phyloP scores from a whole-genome alignment of 2,113 vertebrate species.

The Acanthochromis polyacanthus region DNA sequence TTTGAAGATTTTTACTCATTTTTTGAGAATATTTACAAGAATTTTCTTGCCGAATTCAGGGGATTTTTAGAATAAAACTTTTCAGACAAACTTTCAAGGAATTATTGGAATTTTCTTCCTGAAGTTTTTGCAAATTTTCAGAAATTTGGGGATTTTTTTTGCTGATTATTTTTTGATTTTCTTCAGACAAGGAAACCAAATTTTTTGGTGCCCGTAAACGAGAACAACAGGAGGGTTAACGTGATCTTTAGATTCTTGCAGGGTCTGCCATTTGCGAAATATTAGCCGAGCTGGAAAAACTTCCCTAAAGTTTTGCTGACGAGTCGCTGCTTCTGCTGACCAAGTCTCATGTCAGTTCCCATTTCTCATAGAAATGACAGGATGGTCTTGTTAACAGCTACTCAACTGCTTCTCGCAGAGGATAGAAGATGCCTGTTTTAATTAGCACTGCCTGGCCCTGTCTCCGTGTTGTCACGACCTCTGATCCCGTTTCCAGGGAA shows the following conservation, averaged over 20 bases:
- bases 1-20: too few relatives aligned
- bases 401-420: conserved; percentile 63
- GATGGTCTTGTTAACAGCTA: conserved; percentile 28
- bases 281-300: conserved; percentile 6
- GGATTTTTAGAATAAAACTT: too few relatives aligned
- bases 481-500: conserved; percentile 39
- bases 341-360: conserved; percentile 33
- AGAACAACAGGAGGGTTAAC: too few relatives aligned
- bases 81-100: too few relatives aligned
- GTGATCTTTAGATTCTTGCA: not conserved
- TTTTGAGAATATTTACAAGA: too few relatives aligned
- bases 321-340: conserved; percentile 51
- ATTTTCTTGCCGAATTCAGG: too few relatives aligned
- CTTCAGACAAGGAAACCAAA: too few relatives aligned
- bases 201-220: too few relatives aligned
- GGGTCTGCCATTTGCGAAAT: not conserved
- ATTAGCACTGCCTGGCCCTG: conserved; percentile 63
- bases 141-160: too few relatives aligned
- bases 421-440: conserved; percentile 69
- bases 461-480: conserved; percentile 48
- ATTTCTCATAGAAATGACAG: conserved; percentile 30
- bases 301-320: conserved; percentile 35
- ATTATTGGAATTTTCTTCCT: too few relatives aligned
- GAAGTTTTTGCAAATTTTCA: too few relatives aligned
- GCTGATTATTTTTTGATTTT: too few relatives aligned